These are phyloP conservation scores for Xenops minutus DNA, from an alignment of 2,797 vertebrate genomes.

Conservation along the genomic window DNA sequence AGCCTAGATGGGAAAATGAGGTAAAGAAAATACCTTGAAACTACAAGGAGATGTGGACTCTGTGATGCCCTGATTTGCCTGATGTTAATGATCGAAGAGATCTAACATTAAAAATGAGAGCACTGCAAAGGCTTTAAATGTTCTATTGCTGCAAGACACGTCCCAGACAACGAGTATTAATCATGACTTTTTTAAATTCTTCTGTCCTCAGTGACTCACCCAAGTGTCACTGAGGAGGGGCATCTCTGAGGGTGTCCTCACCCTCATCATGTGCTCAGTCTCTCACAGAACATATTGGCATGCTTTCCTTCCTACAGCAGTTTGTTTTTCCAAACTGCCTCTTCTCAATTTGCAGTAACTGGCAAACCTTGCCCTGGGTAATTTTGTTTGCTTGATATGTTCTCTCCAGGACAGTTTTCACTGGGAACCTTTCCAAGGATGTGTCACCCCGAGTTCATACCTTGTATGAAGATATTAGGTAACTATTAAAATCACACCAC, in stretches of 20 bases:
- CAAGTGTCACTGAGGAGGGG: not conserved
- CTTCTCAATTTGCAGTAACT: constrained; percentile 30
- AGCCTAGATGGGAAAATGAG: not conserved
- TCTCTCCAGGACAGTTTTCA: constrained; percentile 12
- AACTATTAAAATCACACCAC: not conserved
- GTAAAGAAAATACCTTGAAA: not conserved
- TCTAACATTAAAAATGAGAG: constrained; percentile 13
- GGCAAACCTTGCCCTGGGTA: not conserved
- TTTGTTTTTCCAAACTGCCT: constrained; percentile 14
- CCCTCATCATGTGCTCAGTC: not conserved
- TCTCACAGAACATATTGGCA: not conserved
- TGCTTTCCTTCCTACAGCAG: constrained; percentile 26
- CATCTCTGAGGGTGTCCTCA: not conserved
- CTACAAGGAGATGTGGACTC: not conserved
- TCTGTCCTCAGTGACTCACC: not conserved
- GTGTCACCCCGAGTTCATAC: not conserved
- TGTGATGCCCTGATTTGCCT: not conserved
- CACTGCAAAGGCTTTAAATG: constrained; percentile 14
- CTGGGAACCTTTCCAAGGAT: constrained; percentile 35
- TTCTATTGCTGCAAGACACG: not conserved
- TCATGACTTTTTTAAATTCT: not conserved
- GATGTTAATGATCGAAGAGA: not conserved
- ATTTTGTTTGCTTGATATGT: not conserved
- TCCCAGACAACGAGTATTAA: not conserved
- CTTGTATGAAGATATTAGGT: not conserved